A percentile compares a stretch with the other conserved stretches of the same genome.
Conservation (phyloP, 2,888 invertebrate genomes). For the Smittia sp. region DNA sequence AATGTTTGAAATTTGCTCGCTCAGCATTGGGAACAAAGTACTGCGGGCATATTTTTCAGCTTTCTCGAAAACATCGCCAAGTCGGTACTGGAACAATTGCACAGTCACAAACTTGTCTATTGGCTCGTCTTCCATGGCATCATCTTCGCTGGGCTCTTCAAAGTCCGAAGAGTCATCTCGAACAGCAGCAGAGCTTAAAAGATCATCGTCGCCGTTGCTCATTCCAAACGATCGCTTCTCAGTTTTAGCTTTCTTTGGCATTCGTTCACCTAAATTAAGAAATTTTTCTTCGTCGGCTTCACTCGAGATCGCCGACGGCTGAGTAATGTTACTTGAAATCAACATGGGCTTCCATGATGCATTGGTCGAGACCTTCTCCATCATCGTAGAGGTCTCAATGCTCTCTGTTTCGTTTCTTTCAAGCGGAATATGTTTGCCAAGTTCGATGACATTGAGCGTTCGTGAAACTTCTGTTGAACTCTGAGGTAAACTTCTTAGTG, state of each 20-base stretch:
- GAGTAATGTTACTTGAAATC: constrained; percentile 52
- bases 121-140: constrained; percentile 41
- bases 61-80: constrained; percentile 75
- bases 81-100: constrained; percentile 73
- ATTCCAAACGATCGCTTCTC: constrained; percentile 52
- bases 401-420: constrained; percentile 49
- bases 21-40: constrained; percentile 71
- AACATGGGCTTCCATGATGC: constrained; percentile 57
- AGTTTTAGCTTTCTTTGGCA: constrained; percentile 52
- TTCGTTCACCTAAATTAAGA: constrained; percentile 28
- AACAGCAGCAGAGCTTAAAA: not conserved
- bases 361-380: constrained; percentile 48
- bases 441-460: constrained; percentile 48
- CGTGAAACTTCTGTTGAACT: not conserved
- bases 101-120: constrained; percentile 58
- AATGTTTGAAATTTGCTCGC: constrained; percentile 74
- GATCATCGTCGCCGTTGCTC: constrained; percentile 50
- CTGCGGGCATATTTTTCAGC: constrained; percentile 79
- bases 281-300: constrained; percentile 49
- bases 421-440: constrained; percentile 50
- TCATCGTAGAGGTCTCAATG: constrained; percentile 49
- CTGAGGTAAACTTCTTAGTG: not conserved
- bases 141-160: not conserved
- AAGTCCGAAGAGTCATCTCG: constrained; percentile 17
- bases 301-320: constrained; percentile 49